Base-by-base conservation (phyloP, 1,140 invertebrate genomes). In the Acromyrmex echinatior region DNA sequence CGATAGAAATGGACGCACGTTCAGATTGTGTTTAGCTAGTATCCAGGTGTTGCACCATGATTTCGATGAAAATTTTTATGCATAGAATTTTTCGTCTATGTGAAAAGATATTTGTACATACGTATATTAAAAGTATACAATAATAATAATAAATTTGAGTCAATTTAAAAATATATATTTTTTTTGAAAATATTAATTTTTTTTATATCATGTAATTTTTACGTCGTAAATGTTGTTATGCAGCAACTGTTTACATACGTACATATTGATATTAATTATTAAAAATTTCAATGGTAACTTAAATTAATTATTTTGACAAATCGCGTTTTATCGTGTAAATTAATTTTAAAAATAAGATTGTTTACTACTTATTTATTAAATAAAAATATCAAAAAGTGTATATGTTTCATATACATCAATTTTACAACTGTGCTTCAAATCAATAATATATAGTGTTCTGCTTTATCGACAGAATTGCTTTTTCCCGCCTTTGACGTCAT, bases 381-480 rank as follows among this genome's bases (percentile, higher is more conserved):
- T n/a, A 53, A 70, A 31, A 18, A 18, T 39, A 58, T 56, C n/a
- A n/a, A 68, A 16, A 56, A 12, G 10, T 3, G 16, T 16, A 73
- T 16, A 9, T 62, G 45, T 53, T 12, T n/a, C 21, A 45, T 65
- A 12, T 14, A 18, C 14, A 28, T 35, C 9, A 31, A 71, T 66
- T 10, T 4, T 21, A n/a, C 25, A 18, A 14, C 49, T 10, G 12
- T 7, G 45, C n/a, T 7, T n/a, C 60, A 45, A 65, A 87, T 93
- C 91, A 85, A 90, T 92, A 90, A 90, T 45, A 9, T 4, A 14
- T 39, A 77, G 91, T 53, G 68, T 10, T 79, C 92, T 92, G 62
- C 79, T 56, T 92, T 93, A 92, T 87, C 93, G 92, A 92, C 91
- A 10, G 63, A 10, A 74, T 68, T 45, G 39, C 6, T 56, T 53